Base-by-base conservation (phyloP, 1,140 invertebrate species). In the Scaptomyza graminum region DNA sequence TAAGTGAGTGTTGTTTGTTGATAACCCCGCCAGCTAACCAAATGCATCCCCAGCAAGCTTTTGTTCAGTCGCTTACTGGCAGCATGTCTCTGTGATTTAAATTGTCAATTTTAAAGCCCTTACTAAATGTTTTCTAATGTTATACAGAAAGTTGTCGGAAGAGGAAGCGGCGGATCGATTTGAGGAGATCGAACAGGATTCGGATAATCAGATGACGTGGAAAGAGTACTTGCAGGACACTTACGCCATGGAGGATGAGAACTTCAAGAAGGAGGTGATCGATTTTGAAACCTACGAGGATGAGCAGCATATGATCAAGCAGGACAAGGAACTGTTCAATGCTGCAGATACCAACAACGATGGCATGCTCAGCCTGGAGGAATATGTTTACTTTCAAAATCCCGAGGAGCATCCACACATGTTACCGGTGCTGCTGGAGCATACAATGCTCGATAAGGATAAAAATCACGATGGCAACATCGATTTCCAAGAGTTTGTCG, bases 401-500 rank as follows among this genome's bases (percentile, higher is more conserved):
- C 98, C 98, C 0, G 98, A 99, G 92, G 98, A 99, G 91, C 96
- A 97, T 92, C 94, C 95, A 41, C 94, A 95, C 80, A 99, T 99
- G 98, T 94, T 97, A 78, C 94, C 95, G 18, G 92, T 96, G 55
- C 94, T 99, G 68, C 92, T 99, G 57, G 93, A 96, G 80, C 96
- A 97, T 91, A 96, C 96, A 0, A 92, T 99, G 61, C 92, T 94
- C 2, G 97, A 98, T 61, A 97, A 97, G 92, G 98, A 99, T 92
- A 93, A 76, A 28, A 95, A 99, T 92, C 93, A 94, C 28, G 97
- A 99, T 93, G 96, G 96, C 1, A 92, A 92, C 67, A 95, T 98
- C 46, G 94, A 94, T 92, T 97, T 97, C 91, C 94, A 96, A 91
- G 97, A 97, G 92, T 97, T 94, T 92, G 90, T 97, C 57, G 96